These are phyloP conservation scores for Euglossa dilemma DNA, from an alignment of 1,140 invertebrate genomes.

Conservation along the genomic window DNA sequence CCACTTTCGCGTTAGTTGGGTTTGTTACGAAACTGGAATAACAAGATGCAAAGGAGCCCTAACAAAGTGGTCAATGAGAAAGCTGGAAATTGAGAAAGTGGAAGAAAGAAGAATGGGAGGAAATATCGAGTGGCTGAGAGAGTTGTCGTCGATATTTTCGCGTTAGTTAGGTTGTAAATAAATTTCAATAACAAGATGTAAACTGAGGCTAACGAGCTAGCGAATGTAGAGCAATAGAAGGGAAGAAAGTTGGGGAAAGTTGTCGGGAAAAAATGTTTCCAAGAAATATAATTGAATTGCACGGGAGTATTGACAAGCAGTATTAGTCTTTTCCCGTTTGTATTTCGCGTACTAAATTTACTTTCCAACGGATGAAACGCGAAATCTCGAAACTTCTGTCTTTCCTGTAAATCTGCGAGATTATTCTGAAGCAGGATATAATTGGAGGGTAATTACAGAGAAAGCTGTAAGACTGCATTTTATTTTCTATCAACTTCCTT, in stretches of 20 bases:
- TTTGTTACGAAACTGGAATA: background rate
- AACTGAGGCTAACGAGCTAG: background rate
- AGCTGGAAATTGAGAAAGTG: background rate
- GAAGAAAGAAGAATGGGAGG: background rate
- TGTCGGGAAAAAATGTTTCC: background rate
- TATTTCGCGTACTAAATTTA: background rate
- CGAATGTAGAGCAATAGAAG: background rate
- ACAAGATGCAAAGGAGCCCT: background rate
- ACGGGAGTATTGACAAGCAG: background rate
- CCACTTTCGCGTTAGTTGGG: too few relatives aligned
- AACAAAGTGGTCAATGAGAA: too few relatives aligned
- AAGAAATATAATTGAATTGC: background rate
- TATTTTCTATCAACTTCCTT: too few relatives aligned
- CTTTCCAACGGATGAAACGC: background rate
- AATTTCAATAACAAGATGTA: slow-evolving; percentile 1
- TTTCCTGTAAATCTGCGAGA: background rate
- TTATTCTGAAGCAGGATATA: background rate
- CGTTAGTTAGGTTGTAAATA: background rate
- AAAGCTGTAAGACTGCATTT: too few relatives aligned
- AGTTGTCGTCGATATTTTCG: background rate
- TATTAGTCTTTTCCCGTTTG: background rate
- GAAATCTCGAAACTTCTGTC: background rate
- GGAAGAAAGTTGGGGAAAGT: background rate
- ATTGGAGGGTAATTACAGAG: background rate
- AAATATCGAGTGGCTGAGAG: background rate